A percentile compares a stretch with the other conserved stretches of the same genome.
Conservation (phyloP, 2,888 invertebrate species). For the Drosophila mettleri region DNA sequence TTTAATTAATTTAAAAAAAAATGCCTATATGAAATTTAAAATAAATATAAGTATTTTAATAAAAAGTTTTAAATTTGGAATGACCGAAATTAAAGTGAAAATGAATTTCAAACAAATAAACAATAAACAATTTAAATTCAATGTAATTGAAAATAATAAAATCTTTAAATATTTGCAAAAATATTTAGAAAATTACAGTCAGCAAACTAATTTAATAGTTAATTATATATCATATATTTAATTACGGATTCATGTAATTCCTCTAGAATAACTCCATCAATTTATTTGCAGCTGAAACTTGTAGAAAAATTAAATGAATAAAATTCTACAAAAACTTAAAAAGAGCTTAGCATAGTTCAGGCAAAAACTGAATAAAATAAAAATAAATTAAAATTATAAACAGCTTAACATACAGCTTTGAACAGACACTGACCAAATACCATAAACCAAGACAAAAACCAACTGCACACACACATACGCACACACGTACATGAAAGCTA, state of each 20-base stretch:
- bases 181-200: background rate
- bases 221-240: too few relatives aligned
- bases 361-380: conserved; percentile 45
- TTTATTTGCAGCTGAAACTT: conserved; percentile 26
- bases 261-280: conserved; percentile 6
- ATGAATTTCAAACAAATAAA: background rate
- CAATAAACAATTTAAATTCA: too few relatives aligned
- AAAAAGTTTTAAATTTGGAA: too few relatives aligned
- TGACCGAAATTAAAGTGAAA: background rate
- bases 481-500: background rate
- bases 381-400: conserved; percentile 69
- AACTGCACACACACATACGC: conserved; percentile 12
- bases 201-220: background rate
- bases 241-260: background rate
- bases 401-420: conserved; percentile 65
- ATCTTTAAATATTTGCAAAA: background rate
- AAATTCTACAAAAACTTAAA: conserved; percentile 34
- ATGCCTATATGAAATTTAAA: background rate
- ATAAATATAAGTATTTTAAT: background rate
- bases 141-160: background rate
- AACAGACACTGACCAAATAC: conserved; percentile 54
- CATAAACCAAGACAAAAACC: conserved; percentile 73
- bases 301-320: conserved; percentile 28
- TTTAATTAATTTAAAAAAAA: too few relatives aligned
- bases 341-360: conserved; percentile 41